Conservation (phyloP, 2,113 vertebrate species). For the Probosciger aterrimus region DNA sequence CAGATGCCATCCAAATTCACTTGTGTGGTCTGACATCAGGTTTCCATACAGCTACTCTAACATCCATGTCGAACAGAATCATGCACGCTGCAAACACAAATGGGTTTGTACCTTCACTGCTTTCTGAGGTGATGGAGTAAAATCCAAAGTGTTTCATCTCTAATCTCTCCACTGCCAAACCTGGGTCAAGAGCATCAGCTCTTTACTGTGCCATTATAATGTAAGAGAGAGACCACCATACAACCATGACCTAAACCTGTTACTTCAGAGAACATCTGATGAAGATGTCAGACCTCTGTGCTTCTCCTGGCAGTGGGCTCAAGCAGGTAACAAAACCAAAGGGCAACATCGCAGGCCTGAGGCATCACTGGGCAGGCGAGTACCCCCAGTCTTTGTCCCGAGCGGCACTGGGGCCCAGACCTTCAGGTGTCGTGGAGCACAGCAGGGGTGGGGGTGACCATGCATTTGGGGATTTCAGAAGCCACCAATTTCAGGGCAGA, state of each 20-base stretch:
- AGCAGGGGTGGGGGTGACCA: fast-evolving
- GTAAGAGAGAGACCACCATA: fast-evolving
- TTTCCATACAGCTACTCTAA: neutral
- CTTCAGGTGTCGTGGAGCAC: fast-evolving
- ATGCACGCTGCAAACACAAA: fast-evolving
- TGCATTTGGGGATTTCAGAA: neutral
- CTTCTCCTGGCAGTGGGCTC: neutral
- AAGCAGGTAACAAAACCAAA: neutral
- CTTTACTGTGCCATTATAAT: neutral
- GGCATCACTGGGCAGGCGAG: neutral
- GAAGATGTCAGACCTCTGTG: neutral
- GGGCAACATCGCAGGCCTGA: neutral
- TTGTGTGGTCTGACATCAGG: neutral
- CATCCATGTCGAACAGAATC: neutral
- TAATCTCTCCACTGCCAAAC: neutral
- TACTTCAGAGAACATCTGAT: neutral
- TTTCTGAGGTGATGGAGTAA: neutral
- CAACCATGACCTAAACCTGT: fast-evolving
- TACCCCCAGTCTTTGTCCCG: neutral
- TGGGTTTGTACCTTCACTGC: fast-evolving
- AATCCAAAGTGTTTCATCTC: neutral
- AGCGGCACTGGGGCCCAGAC: neutral
- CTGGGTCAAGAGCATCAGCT: neutral
- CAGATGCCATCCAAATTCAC: neutral
- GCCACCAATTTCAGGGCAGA: neutral